A percentile compares a stretch with the other conserved stretches of the same genome.
These are phyloP conservation scores for Azemiops feae DNA, from an alignment of 2,113 vertebrate genomes.

Conservation along the genomic window DNA sequence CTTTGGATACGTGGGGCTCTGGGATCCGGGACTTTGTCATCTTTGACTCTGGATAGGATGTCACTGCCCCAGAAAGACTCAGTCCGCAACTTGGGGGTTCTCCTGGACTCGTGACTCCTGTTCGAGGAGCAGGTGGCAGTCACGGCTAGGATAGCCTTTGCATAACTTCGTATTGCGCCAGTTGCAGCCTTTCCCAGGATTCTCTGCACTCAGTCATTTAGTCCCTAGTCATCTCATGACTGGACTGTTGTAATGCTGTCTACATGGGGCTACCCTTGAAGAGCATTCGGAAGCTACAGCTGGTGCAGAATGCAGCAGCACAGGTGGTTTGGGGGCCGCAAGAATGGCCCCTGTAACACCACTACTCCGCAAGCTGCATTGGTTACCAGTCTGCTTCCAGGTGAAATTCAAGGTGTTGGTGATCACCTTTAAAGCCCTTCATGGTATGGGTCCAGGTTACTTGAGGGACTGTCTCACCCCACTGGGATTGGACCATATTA, in stretches of 20 bases:
- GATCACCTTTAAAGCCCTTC: neutral
- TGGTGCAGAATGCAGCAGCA: neutral
- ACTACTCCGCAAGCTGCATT: neutral
- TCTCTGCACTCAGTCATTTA: neutral
- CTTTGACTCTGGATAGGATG: neutral
- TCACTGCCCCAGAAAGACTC: neutral
- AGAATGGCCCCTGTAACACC: neutral
- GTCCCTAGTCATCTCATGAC: neutral
- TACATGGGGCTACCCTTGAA: neutral
- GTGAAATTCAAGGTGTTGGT: neutral
- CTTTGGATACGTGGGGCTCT: neutral
- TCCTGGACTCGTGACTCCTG: neutral
- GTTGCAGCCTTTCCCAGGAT: neutral
- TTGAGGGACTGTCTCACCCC: neutral
- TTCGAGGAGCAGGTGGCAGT: neutral
- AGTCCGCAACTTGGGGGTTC: neutral
- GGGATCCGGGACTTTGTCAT: neutral
- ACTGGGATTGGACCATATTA: neutral
- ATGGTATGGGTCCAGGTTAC: neutral
- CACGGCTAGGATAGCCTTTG: neutral
- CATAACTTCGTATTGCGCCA: neutral
- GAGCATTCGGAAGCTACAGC: neutral
- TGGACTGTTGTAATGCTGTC: neutral
- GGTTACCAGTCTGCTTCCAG: neutral
- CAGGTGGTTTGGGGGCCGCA: neutral